Conservation (phyloP, 23 tunicate genomes). For the Styela clava region DNA sequence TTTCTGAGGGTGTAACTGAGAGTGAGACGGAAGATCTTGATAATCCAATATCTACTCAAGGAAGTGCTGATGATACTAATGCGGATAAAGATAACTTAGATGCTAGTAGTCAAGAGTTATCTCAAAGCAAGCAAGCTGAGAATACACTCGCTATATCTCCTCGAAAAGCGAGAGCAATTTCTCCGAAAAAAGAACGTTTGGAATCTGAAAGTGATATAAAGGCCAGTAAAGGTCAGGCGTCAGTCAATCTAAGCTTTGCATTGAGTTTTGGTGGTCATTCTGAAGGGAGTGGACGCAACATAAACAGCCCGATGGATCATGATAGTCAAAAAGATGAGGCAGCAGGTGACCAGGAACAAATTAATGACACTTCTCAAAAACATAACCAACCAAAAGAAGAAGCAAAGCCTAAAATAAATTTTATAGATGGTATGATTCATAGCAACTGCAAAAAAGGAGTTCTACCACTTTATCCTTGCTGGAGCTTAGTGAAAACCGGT, state of each 20-base stretch:
- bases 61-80: slow-evolving; percentile 6
- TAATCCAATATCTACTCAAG: slow-evolving; percentile 19
- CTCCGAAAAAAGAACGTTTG: slow-evolving; percentile 23
- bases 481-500: slow-evolving; percentile 69
- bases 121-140: neutral
- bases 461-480: slow-evolving; percentile 80
- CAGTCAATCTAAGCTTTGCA: slow-evolving; percentile 57
- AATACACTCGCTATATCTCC: neutral
- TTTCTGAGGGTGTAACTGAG: slow-evolving; percentile 11
- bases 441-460: slow-evolving; percentile 58
- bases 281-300: slow-evolving; percentile 41
- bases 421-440: slow-evolving; percentile 87
- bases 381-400: neutral
- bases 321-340: slow-evolving; percentile 20
- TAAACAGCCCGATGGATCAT: slow-evolving; percentile 21
- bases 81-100: slow-evolving; percentile 6
- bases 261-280: slow-evolving; percentile 77
- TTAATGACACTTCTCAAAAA: neutral
- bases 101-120: slow-evolving; percentile 22
- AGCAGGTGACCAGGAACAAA: slow-evolving; percentile 3
- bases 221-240: slow-evolving; percentile 30
- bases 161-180: neutral
- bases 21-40: slow-evolving; percentile 16
- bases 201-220: neutral
- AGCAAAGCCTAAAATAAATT: slow-evolving; percentile 10